A percentile compares a stretch with the other conserved stretches of the same genome.
phyloP scores from a whole-genome alignment of 2,888 invertebrate genomes.

The Hipparchia sbordonii region DNA sequence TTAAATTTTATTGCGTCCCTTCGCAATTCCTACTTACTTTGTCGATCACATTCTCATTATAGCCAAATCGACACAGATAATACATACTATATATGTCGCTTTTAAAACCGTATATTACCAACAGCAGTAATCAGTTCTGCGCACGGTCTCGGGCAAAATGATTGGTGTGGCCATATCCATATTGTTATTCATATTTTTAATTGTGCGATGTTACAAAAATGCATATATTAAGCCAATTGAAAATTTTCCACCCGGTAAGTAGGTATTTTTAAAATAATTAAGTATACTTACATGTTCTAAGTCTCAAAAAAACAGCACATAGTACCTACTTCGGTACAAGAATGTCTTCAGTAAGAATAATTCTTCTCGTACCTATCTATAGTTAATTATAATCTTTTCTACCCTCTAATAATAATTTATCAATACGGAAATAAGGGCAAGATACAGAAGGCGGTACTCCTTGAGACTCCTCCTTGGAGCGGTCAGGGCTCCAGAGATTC shows the following conservation, averaged over 20 bases:
- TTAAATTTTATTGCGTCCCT: too few species aligned
- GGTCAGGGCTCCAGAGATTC: too few species aligned
- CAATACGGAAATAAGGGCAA: too few species aligned
- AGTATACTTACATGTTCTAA: too few species aligned
- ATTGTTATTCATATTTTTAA: constrained; percentile 53
- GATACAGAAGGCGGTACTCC: too few species aligned
- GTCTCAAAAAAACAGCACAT: too few species aligned
- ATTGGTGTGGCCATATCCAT: constrained; percentile 57
- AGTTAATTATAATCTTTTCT: too few species aligned
- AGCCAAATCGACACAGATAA: background rate
- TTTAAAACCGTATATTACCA: background rate
- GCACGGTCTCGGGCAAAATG: constrained; percentile 45
- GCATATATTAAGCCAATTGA: constrained; percentile 66
- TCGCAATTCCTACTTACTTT: background rate
- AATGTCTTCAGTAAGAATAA: too few species aligned
- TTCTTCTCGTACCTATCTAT: too few species aligned
- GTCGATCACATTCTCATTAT: background rate
- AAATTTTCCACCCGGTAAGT: constrained; percentile 84
- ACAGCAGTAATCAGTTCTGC: constrained; percentile 19
- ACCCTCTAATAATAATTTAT: too few species aligned
- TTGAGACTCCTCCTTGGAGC: too few species aligned
- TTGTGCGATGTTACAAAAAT: constrained; percentile 59
- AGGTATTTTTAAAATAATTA: background rate
- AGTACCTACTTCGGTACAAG: too few species aligned
- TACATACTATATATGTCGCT: background rate